Evolutionary conservation across 2,113 vertebrate genomes (phyloP).

Genomic region (Ammospiza caudacuta): DNA sequence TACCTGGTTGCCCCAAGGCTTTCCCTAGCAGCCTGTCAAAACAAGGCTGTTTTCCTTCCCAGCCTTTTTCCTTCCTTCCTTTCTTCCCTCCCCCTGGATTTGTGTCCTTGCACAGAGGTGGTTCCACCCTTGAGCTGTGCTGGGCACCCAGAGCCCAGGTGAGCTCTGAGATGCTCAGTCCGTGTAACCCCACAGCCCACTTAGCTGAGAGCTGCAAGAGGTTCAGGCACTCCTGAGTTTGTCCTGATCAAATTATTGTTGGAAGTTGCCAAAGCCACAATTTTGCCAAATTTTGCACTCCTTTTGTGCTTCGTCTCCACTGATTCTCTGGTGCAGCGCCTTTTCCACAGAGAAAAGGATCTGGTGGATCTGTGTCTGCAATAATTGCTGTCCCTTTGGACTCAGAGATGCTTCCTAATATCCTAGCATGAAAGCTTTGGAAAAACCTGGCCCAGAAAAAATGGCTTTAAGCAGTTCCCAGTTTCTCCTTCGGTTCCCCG

Average conservation of each 20-base stretch:
- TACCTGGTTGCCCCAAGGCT: background rate
- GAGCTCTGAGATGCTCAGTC: background rate
- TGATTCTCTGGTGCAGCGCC: accelerated
- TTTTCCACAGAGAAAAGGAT: background rate
- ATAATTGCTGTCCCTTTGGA: background rate
- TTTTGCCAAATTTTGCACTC: background rate
- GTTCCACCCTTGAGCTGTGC: accelerated
- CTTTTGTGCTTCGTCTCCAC: background rate
- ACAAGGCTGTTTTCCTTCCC: constrained; percentile 35
- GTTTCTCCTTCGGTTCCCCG: background rate
- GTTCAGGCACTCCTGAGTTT: background rate
- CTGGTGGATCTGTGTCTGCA: background rate
- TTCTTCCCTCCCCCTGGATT: background rate
- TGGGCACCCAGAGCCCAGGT: background rate
- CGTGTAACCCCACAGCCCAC: background rate
- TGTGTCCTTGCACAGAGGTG: background rate
- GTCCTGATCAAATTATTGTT: background rate
- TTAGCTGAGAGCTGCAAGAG: background rate
- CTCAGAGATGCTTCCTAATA: background rate
- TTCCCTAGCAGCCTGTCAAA: background rate
- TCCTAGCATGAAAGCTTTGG: background rate
- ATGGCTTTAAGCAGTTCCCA: background rate
- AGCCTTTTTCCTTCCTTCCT: constrained; percentile 40
- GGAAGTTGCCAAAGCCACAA: background rate
- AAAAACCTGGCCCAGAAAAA: background rate